Percentiles rank a stretch among this genome's conserved stretches.
Evolutionary conservation across 2,797 vertebrate species (phyloP).

Genomic region (Sebastes miniatus): DNA sequence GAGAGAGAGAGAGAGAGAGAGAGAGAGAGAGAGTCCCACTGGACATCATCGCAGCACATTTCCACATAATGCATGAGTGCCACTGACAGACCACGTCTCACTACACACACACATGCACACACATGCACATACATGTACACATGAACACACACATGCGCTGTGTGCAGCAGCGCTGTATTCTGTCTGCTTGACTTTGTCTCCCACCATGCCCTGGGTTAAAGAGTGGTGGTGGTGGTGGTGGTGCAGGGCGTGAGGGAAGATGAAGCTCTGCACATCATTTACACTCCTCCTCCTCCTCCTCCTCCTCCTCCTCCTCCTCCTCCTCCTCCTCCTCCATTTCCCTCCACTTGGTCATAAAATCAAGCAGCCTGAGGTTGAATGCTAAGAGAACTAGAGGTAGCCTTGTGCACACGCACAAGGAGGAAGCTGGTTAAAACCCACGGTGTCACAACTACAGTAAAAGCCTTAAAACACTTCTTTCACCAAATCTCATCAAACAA

Average conservation of each 20-base stretch:
- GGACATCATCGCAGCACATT: conserved; percentile 61
- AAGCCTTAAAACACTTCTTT: background rate
- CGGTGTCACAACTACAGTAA: background rate
- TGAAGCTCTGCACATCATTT: conserved; percentile 44
- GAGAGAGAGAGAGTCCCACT: conserved; percentile 26
- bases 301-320: too few relatives aligned
- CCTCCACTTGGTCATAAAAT: conserved; percentile 15
- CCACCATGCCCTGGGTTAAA: conserved; percentile 72
- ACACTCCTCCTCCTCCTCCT: conserved; percentile 15
- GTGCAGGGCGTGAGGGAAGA: conserved; percentile 26
- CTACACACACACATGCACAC: conserved; percentile 26
- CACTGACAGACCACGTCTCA: conserved; percentile 46
- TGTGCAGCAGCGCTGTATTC: conserved; percentile 13
- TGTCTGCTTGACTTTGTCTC: conserved; percentile 74
- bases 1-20: background rate
- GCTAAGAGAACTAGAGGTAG: conserved; percentile 2
- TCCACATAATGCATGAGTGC: conserved; percentile 62
- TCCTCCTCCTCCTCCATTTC: background rate
- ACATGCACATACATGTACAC: background rate
- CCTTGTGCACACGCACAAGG: background rate
- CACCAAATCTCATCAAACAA: background rate
- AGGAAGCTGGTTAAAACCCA: background rate
- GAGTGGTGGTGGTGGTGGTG: conserved; percentile 33
- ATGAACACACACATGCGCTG: conserved; percentile 18
- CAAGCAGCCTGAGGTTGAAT: conserved; percentile 26